These are phyloP conservation scores for Drosophila virilis DNA, from an alignment of 1,140 invertebrate genomes.

Conservation along the genomic window DNA sequence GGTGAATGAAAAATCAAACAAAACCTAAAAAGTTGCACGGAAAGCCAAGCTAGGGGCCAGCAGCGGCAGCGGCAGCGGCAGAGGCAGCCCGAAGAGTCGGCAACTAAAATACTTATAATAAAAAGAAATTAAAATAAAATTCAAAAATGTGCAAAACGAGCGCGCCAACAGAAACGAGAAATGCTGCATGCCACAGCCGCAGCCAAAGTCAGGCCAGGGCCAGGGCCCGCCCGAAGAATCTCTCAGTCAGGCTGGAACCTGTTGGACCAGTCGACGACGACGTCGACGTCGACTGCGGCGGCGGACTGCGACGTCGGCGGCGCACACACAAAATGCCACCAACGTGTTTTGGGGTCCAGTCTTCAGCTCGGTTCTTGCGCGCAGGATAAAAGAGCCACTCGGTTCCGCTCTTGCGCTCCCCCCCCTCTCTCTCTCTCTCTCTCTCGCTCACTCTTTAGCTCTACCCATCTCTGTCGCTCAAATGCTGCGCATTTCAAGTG, in stretches of 20 bases:
- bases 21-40: constrained; percentile 66
- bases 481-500: constrained; percentile 59
- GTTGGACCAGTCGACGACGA: constrained; percentile 71
- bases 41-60: constrained; percentile 32
- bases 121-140: constrained; percentile 83
- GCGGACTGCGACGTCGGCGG: not conserved
- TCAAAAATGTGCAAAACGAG: constrained; percentile 82
- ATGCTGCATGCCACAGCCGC: constrained; percentile 71
- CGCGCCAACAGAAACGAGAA: constrained; percentile 58
- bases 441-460: not conserved
- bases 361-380: constrained; percentile 15
- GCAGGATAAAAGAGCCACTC: constrained; percentile 74
- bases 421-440: constrained; percentile 2
- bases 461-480: constrained; percentile 12
- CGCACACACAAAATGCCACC: constrained; percentile 69
- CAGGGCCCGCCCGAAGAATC: constrained; percentile 64
- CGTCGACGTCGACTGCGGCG: not conserved
- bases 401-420: constrained; percentile 17
- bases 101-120: constrained; percentile 77
- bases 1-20: constrained; percentile 81
- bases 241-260: constrained; percentile 68
- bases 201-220: constrained; percentile 29
- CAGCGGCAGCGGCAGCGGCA: not conserved
- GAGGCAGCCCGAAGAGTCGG: constrained; percentile 13
- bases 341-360: constrained; percentile 68